A percentile compares a stretch with the other conserved stretches of the same genome.
phyloP scores from a whole-genome alignment of 2,888 invertebrate genomes.

The Plebejus melissa region DNA sequence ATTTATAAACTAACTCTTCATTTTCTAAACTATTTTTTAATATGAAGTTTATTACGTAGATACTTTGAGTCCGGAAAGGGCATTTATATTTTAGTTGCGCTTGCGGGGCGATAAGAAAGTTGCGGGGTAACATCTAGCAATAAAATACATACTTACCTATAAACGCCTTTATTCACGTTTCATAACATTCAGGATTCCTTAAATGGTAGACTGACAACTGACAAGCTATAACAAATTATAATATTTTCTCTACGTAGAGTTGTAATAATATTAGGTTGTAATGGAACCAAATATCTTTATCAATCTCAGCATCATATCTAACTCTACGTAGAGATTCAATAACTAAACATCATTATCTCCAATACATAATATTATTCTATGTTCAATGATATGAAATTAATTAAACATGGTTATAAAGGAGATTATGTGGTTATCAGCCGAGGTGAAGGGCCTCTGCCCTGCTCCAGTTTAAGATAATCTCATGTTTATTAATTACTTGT shows the following conservation, averaged over 20 bases:
- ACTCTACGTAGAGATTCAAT: not conserved
- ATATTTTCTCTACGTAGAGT: too few relatives aligned
- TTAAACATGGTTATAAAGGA: not conserved
- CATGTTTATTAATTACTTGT: conserved; percentile 4
- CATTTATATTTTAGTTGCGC: too few relatives aligned
- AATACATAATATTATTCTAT: not conserved
- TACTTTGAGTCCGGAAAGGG: too few relatives aligned
- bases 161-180: not conserved
- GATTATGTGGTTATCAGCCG: not conserved
- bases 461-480: not conserved
- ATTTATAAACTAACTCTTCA: too few relatives aligned
- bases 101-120: too few relatives aligned
- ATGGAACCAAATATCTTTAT: not conserved
- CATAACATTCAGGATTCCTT: not conserved
- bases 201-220: not conserved
- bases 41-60: too few relatives aligned
- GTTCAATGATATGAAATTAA: conserved; percentile 8
- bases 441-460: conserved; percentile 9
- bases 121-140: too few relatives aligned
- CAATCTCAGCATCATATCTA: not conserved
- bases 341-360: not conserved
- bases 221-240: too few relatives aligned
- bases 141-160: too few relatives aligned
- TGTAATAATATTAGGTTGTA: too few relatives aligned
- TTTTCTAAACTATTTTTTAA: too few relatives aligned